Base-by-base conservation (phyloP, 2,888 invertebrate genomes). In the Acanthosepion pharaonis region DNA sequence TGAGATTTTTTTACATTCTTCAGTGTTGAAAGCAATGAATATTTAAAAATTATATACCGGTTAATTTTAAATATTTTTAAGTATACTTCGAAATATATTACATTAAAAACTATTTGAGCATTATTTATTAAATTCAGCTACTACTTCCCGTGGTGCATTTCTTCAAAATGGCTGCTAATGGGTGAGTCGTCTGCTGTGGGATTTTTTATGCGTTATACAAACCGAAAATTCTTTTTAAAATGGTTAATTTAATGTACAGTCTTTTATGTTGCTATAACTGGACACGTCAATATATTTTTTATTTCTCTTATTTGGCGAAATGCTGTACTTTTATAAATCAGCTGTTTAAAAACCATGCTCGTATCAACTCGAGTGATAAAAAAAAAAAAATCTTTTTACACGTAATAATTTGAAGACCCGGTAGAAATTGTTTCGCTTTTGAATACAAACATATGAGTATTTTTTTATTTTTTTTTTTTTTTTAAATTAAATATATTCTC, bases 1-100 rank as follows among this genome's bases (percentile, higher is more conserved):
- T 51, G 78, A 55, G 78, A 64, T 55, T 55, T 94, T 94, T 94
- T 64, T 78, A 94, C 94, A 55, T 33, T 64, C 25, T 94, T 48
- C 48, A 48, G 11, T 20, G 33, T 28, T 94, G 42, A 25, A n/a
- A 78, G 55, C 6, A 64, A 15, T 33, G 18, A 64, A 48, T 8
- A 94, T 15, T 5, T 64, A 94, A 59, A 94, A 92, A 11, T 5
- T 33, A 53, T 51, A 51, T 25, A 51, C 33, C 5, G n/a, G 6
- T 53, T 5, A n/a, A 49, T 25, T 93, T 51, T 20, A 28, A 49
- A 93, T 93, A 51, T 93, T 92, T 91, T 20, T 48, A 92, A 5
- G 92, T 23, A 48, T 42, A 92, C 23, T 48, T 93, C 5, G 53
- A 18, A 51, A 49, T 49, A 28, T 93, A 51, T 18, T n/a, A 15